phyloP scores from a whole-genome alignment of 2,113 vertebrate species.

The Cavia aperea region DNA sequence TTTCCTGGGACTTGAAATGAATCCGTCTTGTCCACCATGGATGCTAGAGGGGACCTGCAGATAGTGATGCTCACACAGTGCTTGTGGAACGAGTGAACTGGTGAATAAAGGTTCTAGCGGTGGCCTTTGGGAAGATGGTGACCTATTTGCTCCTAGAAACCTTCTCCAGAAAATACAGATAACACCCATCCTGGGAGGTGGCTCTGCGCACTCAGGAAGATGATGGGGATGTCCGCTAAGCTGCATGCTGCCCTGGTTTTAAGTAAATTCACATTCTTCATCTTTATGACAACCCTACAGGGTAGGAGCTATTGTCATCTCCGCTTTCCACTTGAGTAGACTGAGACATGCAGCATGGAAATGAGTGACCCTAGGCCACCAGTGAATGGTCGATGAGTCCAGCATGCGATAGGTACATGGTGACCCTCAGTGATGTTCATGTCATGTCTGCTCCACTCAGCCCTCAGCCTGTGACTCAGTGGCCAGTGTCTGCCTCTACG shows the following conservation, averaged over 20 bases:
- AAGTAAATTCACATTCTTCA: neutral
- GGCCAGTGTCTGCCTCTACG: neutral
- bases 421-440: neutral
- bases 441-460: rapidly evolving
- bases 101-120: neutral
- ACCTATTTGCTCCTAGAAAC: neutral
- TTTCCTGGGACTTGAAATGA: neutral
- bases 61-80: neutral
- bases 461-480: neutral
- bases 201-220: neutral
- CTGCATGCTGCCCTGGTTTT: neutral
- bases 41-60: neutral
- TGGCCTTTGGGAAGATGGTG: neutral
- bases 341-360: neutral
- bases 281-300: neutral
- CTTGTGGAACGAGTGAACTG: neutral
- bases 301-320: neutral
- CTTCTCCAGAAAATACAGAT: neutral
- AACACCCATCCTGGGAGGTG: neutral
- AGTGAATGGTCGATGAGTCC: rapidly evolving
- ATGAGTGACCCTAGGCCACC: neutral
- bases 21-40: neutral
- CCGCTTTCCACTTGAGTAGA: neutral
- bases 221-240: neutral
- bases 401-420: rapidly evolving